phyloP scores from a whole-genome alignment of 2,888 invertebrate species.

The Agrochola litura region DNA sequence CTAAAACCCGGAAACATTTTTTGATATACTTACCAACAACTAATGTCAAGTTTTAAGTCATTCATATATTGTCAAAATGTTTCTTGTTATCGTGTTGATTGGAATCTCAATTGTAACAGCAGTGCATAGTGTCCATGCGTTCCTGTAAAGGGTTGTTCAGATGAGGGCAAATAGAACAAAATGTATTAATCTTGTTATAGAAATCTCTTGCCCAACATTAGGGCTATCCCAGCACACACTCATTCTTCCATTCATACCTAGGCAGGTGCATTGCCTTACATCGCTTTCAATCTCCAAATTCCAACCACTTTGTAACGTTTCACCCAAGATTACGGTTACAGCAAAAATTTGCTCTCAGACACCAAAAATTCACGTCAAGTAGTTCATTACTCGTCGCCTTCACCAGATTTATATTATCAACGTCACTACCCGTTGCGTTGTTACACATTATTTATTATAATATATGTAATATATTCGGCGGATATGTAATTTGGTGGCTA shows the following conservation, averaged over 20 bases:
- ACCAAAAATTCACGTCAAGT: conserved; percentile 32
- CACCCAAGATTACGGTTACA: background rate
- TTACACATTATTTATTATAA: conserved; percentile 61
- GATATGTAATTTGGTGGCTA: conserved; percentile 80
- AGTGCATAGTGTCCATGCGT: background rate
- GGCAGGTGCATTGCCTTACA: background rate
- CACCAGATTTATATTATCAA: conserved; percentile 54
- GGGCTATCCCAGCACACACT: background rate
- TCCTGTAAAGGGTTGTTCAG: background rate
- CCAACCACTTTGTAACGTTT: background rate
- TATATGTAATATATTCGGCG: conserved; percentile 68
- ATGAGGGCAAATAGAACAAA: background rate
- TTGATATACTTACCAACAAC: background rate
- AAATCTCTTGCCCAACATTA: background rate
- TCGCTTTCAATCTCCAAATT: background rate
- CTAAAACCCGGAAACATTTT: background rate
- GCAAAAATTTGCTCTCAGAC: background rate
- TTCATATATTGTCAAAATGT: background rate
- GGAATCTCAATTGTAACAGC: background rate
- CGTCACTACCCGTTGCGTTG: conserved; percentile 57
- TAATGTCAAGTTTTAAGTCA: background rate
- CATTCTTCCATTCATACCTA: background rate
- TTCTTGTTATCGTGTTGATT: background rate
- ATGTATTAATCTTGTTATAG: background rate
- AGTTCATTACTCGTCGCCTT: conserved; percentile 43